Conservation (phyloP, 2,113 vertebrate genomes). For the Oryzias melastigma region DNA sequence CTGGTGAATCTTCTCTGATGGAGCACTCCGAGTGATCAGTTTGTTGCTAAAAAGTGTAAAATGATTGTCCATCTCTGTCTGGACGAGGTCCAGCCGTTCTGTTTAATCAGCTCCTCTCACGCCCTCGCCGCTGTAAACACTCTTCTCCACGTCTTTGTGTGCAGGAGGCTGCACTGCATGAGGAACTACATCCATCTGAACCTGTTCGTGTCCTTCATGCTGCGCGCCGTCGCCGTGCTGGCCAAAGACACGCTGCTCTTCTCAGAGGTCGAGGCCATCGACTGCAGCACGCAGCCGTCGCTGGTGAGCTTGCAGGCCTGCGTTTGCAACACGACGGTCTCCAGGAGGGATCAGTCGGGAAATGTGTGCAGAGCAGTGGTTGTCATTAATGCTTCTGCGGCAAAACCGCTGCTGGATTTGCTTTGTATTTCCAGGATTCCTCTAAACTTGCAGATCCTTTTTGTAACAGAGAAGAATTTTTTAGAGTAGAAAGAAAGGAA, state of each 20-base stretch:
- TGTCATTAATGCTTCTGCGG: too few species aligned
- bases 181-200: conserved; percentile 98
- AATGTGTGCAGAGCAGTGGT: too few species aligned
- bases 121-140: conserved; percentile 57
- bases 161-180: conserved; percentile 92
- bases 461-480: too few species aligned
- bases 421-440: too few species aligned
- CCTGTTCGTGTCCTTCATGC: conserved; percentile 91
- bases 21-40: background rate
- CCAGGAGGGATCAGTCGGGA: too few species aligned
- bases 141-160: conserved; percentile 21
- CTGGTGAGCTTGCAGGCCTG: conserved; percentile 51
- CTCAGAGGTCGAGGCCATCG: conserved; percentile 74
- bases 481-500: too few species aligned
- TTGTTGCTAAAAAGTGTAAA: conserved; percentile 5
- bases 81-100: conserved; percentile 48
- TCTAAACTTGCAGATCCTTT: too few species aligned
- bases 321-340: too few species aligned
- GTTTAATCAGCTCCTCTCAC: conserved; percentile 50
- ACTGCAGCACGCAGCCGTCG: conserved; percentile 68
- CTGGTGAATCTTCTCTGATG: background rate
- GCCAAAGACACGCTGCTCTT: conserved; percentile 90
- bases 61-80: conserved; percentile 10
- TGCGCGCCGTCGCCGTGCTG: conserved; percentile 88
- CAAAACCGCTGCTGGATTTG: too few species aligned